These are phyloP conservation scores for Dryobotodes eremita DNA, from an alignment of 2,888 invertebrate species.

Conservation along the genomic window DNA sequence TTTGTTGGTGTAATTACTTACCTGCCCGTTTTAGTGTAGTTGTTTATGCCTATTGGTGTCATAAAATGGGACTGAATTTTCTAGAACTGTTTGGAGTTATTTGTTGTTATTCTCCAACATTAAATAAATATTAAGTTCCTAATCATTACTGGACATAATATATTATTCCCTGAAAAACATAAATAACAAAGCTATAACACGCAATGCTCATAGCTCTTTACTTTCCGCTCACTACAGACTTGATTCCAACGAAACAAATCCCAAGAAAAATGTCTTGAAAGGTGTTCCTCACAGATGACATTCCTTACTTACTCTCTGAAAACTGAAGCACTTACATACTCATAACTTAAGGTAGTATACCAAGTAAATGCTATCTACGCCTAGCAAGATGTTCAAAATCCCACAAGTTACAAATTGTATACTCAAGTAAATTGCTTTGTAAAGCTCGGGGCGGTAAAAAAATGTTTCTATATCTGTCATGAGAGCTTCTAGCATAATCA, in stretches of 20 bases:
- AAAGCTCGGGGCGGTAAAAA: slow-evolving; percentile 82
- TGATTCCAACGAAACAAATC: slow-evolving; percentile 12
- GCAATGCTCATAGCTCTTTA: background rate
- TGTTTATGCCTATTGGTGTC: slow-evolving; percentile 5
- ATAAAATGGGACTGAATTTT: background rate
- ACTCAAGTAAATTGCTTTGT: slow-evolving; percentile 87
- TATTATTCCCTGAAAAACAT: background rate
- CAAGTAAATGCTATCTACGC: slow-evolving; percentile 38
- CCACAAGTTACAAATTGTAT: slow-evolving; percentile 80
- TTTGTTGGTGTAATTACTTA: slow-evolving; percentile 42
- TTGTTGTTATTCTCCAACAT: background rate
- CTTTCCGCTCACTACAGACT: background rate
- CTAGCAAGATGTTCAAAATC: slow-evolving; percentile 68
- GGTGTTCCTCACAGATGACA: slow-evolving; percentile 11
- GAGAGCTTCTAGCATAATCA: slow-evolving; percentile 74
- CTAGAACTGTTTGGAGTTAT: background rate
- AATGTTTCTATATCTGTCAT: slow-evolving; percentile 82
- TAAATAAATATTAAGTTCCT: background rate
- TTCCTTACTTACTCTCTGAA: slow-evolving; percentile 27
- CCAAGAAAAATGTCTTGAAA: slow-evolving; percentile 18
- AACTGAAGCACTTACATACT: slow-evolving; percentile 20
- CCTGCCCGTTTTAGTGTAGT: background rate
- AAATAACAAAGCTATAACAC: background rate
- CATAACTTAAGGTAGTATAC: slow-evolving; percentile 13
- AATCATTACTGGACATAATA: no score